A percentile compares a stretch with the other conserved stretches of the same genome.
These are phyloP conservation scores for Pelobates cultripes DNA, from an alignment of 2,797 vertebrate species.

Conservation along the genomic window DNA sequence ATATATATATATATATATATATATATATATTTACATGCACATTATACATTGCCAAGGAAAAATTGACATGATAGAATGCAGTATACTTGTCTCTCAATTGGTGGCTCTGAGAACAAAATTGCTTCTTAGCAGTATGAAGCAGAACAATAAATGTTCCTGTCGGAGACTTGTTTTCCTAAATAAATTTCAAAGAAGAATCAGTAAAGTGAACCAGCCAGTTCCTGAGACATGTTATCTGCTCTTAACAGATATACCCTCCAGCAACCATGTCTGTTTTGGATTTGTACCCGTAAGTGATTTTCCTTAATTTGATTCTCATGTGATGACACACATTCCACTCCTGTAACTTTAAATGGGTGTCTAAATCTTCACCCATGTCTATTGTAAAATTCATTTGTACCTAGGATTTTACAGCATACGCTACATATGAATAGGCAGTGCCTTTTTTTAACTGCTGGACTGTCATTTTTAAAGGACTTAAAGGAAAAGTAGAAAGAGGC, in stretches of 20 bases:
- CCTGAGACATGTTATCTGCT: slow-evolving; percentile 23
- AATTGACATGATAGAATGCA: neutral
- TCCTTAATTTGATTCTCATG: slow-evolving; percentile 32
- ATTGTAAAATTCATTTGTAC: slow-evolving; percentile 28
- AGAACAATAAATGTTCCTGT: slow-evolving; percentile 32
- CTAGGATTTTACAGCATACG: slow-evolving; percentile 2
- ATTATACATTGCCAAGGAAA: neutral
- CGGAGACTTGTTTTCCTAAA: slow-evolving; percentile 23
- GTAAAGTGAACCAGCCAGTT: slow-evolving; percentile 30
- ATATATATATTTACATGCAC: neutral
- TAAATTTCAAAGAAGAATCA: slow-evolving; percentile 30
- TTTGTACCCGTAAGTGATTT: slow-evolving; percentile 27
- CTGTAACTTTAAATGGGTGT: slow-evolving; percentile 11
- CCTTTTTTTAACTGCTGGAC: slow-evolving; percentile 2
- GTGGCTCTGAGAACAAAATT: slow-evolving; percentile 22
- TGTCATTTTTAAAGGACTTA: neutral
- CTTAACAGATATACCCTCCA: slow-evolving; percentile 28
- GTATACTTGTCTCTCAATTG: slow-evolving; percentile 1
- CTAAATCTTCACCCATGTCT: slow-evolving; percentile 18
- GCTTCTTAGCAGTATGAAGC: slow-evolving; percentile 29
- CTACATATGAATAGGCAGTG: neutral
- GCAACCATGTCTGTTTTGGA: slow-evolving; percentile 24
- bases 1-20: neutral
- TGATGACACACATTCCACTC: slow-evolving; percentile 26
- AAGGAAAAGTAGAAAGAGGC: neutral